These are phyloP conservation scores for Dryobota labecula DNA, from an alignment of 2,888 invertebrate species.

Conservation along the genomic window DNA sequence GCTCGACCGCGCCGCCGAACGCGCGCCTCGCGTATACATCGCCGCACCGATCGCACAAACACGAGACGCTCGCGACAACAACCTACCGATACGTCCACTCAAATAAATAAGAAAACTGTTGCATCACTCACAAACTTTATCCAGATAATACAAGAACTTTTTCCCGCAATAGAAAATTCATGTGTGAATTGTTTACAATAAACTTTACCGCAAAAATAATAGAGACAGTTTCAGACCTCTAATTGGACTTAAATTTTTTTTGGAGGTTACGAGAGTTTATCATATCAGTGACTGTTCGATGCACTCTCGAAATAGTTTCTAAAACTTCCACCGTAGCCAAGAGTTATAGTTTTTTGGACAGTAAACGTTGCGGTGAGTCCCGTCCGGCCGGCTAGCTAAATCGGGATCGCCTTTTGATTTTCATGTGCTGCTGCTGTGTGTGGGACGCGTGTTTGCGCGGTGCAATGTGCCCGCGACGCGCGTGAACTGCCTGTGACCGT, in stretches of 20 bases:
- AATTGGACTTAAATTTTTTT: conserved; percentile 67
- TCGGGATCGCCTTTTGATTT: conserved; percentile 89
- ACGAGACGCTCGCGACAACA: conserved; percentile 85
- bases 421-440: conserved; percentile 88
- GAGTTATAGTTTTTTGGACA: conserved; percentile 70
- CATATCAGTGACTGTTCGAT: conserved; percentile 83
- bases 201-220: conserved; percentile 60
- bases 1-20: conserved; percentile 88
- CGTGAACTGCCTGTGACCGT: conserved; percentile 87
- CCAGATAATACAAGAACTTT: conserved; percentile 60
- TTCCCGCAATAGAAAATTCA: conserved; percentile 62
- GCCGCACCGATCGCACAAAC: conserved; percentile 74
- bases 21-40: conserved; percentile 83
- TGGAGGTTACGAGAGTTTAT: conserved; percentile 75
- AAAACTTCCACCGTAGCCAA: conserved; percentile 62
- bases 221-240: conserved; percentile 63
- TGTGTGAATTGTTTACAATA: conserved; percentile 66
- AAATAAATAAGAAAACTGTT: conserved; percentile 80
- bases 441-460: conserved; percentile 88
- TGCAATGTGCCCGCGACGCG: conserved; percentile 90
- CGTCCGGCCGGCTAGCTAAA: conserved; percentile 87
- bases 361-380: conserved; percentile 78
- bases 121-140: conserved; percentile 71
- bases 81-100: conserved; percentile 73
- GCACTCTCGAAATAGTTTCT: conserved; percentile 62